phyloP scores from a whole-genome alignment of 2,797 vertebrate genomes.

The Pseudomugil gertrudae region DNA sequence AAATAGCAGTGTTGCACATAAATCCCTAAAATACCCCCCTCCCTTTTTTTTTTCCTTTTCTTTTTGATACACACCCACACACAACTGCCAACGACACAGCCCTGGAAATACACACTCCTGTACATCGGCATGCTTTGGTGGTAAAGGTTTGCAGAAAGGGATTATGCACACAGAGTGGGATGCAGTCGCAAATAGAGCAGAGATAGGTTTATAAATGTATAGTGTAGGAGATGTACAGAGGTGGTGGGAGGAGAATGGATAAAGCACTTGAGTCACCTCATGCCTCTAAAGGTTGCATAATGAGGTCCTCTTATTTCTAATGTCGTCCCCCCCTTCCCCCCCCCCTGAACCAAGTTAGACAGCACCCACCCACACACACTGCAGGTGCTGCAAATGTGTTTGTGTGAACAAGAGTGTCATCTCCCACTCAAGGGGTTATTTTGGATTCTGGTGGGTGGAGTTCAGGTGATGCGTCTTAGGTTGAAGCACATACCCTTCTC shows the following conservation, averaged over 20 bases:
- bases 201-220: slow-evolving; percentile 66
- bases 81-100: slow-evolving; percentile 39
- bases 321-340: slow-evolving; percentile 6
- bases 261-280: slow-evolving; percentile 73
- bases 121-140: slow-evolving; percentile 56
- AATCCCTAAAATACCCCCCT: slow-evolving; percentile 11
- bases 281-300: slow-evolving; percentile 78
- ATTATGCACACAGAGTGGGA: slow-evolving; percentile 71
- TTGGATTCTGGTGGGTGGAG: slow-evolving; percentile 65
- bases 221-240: slow-evolving; percentile 66
- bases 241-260: slow-evolving; percentile 70
- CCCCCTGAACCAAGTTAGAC: slow-evolving; percentile 53
- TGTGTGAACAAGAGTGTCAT: slow-evolving; percentile 60
- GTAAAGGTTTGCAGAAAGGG: slow-evolving; percentile 55
- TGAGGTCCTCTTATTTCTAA: slow-evolving; percentile 63
- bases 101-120: slow-evolving; percentile 28
- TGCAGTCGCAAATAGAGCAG: slow-evolving; percentile 67
- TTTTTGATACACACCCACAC: slow-evolving; percentile 42
- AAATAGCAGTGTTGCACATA: slow-evolving; percentile 59
- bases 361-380: slow-evolving; percentile 61
- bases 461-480: slow-evolving; percentile 65
- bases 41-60: slow-evolving; percentile 24
- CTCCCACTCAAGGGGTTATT: slow-evolving; percentile 73
- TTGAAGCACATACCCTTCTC: slow-evolving; percentile 48
- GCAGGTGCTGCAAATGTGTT: slow-evolving; percentile 67